Percentiles rank a stretch among this genome's conserved stretches.
phyloP scores from a whole-genome alignment of 1,140 invertebrate species.

The Anastrepha obliqua region DNA sequence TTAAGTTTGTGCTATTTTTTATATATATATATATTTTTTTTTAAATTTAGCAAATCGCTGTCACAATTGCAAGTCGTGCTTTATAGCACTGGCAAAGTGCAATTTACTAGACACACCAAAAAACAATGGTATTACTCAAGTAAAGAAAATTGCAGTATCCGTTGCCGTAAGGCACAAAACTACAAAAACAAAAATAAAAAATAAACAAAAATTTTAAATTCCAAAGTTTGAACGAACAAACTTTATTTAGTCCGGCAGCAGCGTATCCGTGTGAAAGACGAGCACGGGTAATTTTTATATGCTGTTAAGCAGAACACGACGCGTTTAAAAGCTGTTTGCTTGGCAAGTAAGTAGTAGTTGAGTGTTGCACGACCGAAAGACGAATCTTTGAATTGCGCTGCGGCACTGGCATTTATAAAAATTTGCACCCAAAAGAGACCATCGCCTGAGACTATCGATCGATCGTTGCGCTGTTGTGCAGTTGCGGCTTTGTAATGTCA shows the following conservation, averaged over 20 bases:
- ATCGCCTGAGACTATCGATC: slow-evolving; percentile 12
- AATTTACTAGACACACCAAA: not conserved
- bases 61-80: slow-evolving; percentile 39
- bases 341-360: slow-evolving; percentile 27
- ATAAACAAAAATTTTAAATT: not conserved
- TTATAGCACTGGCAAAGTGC: slow-evolving; percentile 2
- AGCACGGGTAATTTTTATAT: not conserved
- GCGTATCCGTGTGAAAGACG: slow-evolving; percentile 39
- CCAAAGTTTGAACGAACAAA: slow-evolving; percentile 32
- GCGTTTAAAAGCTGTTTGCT: slow-evolving; percentile 9
- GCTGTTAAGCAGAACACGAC: not conserved
- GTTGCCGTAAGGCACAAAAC: slow-evolving; percentile 3
- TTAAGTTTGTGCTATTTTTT: not conserved
- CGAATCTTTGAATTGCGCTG: slow-evolving; percentile 71
- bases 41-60: slow-evolving; percentile 24
- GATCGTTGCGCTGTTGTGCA: not conserved
- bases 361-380: slow-evolving; percentile 66
- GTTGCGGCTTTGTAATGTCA: not conserved
- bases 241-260: slow-evolving; percentile 17
- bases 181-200: not conserved
- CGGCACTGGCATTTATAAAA: slow-evolving; percentile 74
- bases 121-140: not conserved
- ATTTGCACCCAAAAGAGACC: slow-evolving; percentile 54
- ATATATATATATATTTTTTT: not conserved
- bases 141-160: slow-evolving; percentile 29